These are phyloP conservation scores for Erebia ligea DNA, from an alignment of 2,888 invertebrate genomes.

Conservation along the genomic window DNA sequence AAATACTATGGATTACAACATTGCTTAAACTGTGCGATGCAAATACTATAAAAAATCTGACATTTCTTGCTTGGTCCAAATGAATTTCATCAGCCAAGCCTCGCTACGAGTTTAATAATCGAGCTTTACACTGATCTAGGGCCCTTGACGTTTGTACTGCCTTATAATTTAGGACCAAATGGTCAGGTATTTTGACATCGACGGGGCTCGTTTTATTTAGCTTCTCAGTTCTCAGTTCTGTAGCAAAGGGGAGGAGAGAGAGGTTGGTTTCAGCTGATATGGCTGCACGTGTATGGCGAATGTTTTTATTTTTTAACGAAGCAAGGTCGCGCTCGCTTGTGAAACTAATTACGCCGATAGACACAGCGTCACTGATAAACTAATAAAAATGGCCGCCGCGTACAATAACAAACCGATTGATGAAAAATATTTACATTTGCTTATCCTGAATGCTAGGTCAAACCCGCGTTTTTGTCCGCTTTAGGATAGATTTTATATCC, in stretches of 20 bases:
- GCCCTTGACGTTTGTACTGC: neutral
- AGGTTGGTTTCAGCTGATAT: constrained; percentile 13
- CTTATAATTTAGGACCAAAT: neutral
- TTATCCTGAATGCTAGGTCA: too few species aligned
- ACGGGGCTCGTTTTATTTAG: too few species aligned
- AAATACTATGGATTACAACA: too few species aligned
- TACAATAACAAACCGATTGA: neutral
- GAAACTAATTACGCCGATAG: constrained; percentile 36
- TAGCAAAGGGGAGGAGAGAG: neutral
- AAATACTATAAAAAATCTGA: too few species aligned
- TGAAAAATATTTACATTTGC: neutral
- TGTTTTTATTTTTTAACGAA: constrained; percentile 30
- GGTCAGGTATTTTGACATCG: neutral
- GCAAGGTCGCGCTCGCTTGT: constrained; percentile 38
- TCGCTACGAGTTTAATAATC: too few species aligned
- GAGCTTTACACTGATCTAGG: too few species aligned
- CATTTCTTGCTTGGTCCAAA: too few species aligned
- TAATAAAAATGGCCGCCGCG: constrained; percentile 8
- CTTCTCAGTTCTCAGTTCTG: neutral
- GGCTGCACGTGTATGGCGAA: constrained; percentile 37
- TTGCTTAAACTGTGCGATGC: too few species aligned
- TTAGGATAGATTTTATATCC: too few species aligned
- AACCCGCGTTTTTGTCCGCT: too few species aligned
- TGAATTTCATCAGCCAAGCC: too few species aligned
- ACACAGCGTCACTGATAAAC: constrained; percentile 34